These are phyloP conservation scores for Pelosia muscerda DNA, from an alignment of 2,888 invertebrate genomes.

Conservation along the genomic window DNA sequence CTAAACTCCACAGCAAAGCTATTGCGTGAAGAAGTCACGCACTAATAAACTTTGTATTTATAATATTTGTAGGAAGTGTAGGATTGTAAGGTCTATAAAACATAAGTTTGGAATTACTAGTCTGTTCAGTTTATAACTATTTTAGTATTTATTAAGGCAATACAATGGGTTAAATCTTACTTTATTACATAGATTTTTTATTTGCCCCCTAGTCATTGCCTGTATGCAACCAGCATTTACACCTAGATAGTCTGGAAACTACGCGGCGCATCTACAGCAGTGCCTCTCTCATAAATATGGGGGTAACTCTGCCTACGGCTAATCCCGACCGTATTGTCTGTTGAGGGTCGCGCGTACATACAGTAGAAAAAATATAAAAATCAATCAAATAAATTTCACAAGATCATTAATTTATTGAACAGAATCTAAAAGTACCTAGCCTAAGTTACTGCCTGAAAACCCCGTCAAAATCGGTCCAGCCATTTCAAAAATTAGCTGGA, in stretches of 20 bases:
- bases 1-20: neutral
- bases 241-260: no score
- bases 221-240: neutral
- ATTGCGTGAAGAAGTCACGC: neutral
- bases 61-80: conserved; percentile 1
- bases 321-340: no score
- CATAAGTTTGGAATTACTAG: conserved; percentile 33
- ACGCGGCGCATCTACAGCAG: no score
- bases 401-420: neutral
- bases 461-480: neutral
- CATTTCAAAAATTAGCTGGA: neutral
- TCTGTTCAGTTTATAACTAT: conserved; percentile 25
- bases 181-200: neutral
- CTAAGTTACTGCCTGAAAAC: no score
- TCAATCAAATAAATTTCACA: neutral
- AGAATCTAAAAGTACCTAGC: no score
- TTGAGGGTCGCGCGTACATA: no score
- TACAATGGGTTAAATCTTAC: neutral
- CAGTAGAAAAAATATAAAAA: no score
- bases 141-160: neutral
- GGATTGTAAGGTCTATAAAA: conserved; percentile 24
- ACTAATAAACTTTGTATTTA: conserved; percentile 4
- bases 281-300: no score
- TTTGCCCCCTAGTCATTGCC: neutral
- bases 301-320: no score